Percentiles rank a stretch among this genome's conserved stretches.
phyloP scores from a whole-genome alignment of 2,797 vertebrate species.

The Mormyrops attenuatus region DNA sequence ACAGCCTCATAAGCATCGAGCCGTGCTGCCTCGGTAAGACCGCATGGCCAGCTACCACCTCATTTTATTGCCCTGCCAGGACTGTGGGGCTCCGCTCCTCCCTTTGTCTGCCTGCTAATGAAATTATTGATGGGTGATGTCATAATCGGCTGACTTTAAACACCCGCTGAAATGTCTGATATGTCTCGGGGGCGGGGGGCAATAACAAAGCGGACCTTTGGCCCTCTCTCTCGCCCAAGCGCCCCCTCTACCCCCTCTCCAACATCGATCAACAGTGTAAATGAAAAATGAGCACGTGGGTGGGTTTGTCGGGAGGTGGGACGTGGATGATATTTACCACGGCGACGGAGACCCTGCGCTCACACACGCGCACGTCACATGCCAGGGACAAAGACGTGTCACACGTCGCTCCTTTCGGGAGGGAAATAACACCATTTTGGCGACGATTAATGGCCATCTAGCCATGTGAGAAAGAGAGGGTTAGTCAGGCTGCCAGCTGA shows the following conservation, averaged over 20 bases:
- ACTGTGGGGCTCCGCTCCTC: conserved; percentile 17
- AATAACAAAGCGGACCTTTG: not conserved
- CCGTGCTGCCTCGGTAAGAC: conserved; percentile 19
- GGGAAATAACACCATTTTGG: not conserved
- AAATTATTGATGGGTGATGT: conserved; percentile 40
- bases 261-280: conserved; percentile 6
- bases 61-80: conserved; percentile 38
- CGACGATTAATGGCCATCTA: conserved; percentile 16
- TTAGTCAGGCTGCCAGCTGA: conserved; percentile 18
- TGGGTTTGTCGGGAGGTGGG: not conserved
- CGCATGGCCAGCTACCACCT: not conserved
- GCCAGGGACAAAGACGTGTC: not conserved
- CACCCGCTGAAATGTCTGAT: not conserved
- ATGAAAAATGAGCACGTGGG: conserved; percentile 15
- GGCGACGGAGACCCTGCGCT: not conserved
- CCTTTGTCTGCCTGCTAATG: conserved; percentile 36
- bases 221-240: not conserved
- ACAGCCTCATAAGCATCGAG: conserved; percentile 15
- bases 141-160: conserved; percentile 24
- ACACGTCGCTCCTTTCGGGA: not conserved
- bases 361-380: not conserved
- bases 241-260: not conserved
- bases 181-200: not conserved
- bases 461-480: conserved; percentile 11
- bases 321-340: not conserved